Evolutionary conservation across 2,797 vertebrate species (phyloP).

Genomic region (Bucorvus abyssinicus): DNA sequence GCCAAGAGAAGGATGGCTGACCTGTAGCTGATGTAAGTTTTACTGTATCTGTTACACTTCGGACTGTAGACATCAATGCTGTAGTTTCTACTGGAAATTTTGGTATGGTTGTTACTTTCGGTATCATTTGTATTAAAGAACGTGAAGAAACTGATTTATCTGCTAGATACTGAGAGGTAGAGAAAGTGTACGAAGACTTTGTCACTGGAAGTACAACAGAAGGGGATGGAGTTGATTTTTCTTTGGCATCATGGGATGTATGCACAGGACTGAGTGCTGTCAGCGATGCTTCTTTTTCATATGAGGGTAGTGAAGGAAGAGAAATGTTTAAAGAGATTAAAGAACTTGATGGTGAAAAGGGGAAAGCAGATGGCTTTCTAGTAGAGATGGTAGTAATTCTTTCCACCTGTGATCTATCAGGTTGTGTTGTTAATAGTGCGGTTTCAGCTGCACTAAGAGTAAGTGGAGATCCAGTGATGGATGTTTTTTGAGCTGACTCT

Average conservation of each 20-base stretch:
- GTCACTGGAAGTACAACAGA: conserved; percentile 35
- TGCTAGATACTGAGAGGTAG: conserved; percentile 23
- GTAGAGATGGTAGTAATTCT: neutral
- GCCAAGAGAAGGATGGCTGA: neutral
- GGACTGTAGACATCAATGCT: conserved; percentile 30
- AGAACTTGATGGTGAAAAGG: neutral
- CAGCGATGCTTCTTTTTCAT: neutral
- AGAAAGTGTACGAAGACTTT: neutral
- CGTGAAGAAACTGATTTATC: conserved; percentile 65
- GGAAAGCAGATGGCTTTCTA: neutral
- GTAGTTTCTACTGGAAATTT: neutral
- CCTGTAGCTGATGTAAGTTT: neutral
- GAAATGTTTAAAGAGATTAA: neutral
- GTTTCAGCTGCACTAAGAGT: neutral
- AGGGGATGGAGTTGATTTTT: conserved; percentile 35
- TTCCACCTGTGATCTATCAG: neutral
- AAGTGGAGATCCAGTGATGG: neutral
- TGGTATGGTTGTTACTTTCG: conserved; percentile 16
- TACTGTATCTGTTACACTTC: neutral
- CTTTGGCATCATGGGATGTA: neutral
- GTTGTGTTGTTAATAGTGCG: neutral
- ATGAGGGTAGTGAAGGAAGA: neutral
- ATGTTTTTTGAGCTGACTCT: neutral
- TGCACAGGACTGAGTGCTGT: neutral
- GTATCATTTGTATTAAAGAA: conserved; percentile 29